phyloP scores from a whole-genome alignment of 2,888 invertebrate species.

The Artemia sp. region DNA sequence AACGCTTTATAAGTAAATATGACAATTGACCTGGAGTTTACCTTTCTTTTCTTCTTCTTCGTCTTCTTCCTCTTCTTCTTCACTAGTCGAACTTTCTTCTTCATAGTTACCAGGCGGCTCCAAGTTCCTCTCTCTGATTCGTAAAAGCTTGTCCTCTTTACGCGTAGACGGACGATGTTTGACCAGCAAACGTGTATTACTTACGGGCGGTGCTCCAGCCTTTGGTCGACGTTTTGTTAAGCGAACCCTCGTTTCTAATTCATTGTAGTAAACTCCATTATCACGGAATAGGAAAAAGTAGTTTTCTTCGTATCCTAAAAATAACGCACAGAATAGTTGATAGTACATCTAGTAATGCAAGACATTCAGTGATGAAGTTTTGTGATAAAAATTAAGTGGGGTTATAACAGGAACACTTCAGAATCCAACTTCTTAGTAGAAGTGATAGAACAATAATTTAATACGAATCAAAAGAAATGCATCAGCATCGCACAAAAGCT shows the following conservation, averaged over 20 bases:
- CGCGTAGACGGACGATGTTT: conserved; percentile 72
- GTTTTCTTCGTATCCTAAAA: conserved; percentile 69
- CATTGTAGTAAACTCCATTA: conserved; percentile 83
- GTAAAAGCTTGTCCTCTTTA: conserved; percentile 65
- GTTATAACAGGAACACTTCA: too few relatives aligned
- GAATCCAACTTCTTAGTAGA: too few relatives aligned
- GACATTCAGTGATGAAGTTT: too few relatives aligned
- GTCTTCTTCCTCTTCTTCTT: conserved; percentile 23
- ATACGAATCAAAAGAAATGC: too few relatives aligned
- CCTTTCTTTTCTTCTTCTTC: conserved; percentile 18
- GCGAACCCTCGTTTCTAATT: conserved; percentile 80
- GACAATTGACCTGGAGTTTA: background rate
- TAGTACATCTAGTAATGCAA: too few relatives aligned
- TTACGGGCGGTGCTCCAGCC: conserved; percentile 44
- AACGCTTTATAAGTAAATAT: too few relatives aligned
- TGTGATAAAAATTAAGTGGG: too few relatives aligned
- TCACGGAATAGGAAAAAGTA: conserved; percentile 84
- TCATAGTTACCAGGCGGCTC: conserved; percentile 61
- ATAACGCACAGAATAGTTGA: too few relatives aligned
- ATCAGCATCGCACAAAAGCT: too few relatives aligned
- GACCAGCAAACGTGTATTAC: conserved; percentile 67
- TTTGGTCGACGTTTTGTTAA: conserved; percentile 78
- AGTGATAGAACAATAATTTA: too few relatives aligned
- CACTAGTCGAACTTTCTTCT: conserved; percentile 35
- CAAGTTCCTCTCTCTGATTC: conserved; percentile 66